Percentiles rank a stretch among this genome's conserved stretches.
These are phyloP conservation scores for Orycteropus afer DNA, from an alignment of 2,113 vertebrate species.

Conservation along the genomic window DNA sequence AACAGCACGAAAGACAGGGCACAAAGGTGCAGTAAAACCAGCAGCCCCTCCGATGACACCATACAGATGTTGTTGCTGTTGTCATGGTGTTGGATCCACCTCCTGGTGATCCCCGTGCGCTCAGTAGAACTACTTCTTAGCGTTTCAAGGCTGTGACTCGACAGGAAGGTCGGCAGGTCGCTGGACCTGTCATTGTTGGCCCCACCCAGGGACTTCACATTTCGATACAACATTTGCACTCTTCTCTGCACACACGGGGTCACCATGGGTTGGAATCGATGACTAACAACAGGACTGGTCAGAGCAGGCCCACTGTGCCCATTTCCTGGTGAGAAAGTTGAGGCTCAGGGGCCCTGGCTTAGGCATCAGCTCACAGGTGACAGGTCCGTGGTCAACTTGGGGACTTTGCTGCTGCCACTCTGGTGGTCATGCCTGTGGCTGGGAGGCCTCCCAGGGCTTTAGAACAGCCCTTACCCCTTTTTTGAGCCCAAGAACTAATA, in stretches of 20 bases:
- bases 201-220: too few relatives aligned
- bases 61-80: rapidly evolving
- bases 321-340: not conserved
- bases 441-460: not conserved
- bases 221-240: not conserved
- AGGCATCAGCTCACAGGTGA: not conserved
- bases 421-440: not conserved
- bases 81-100: too few relatives aligned
- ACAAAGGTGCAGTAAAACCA: not conserved
- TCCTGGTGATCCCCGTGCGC: too few relatives aligned
- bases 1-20: too few relatives aligned
- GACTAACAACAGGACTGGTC: too few relatives aligned
- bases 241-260: too few relatives aligned
- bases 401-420: not conserved
- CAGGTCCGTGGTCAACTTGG: not conserved
- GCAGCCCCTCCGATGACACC: too few relatives aligned
- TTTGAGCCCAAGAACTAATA: not conserved
- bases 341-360: not conserved
- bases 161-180: too few relatives aligned
- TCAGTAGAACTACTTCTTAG: too few relatives aligned
- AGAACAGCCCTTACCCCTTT: not conserved
- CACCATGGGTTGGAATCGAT: too few relatives aligned
- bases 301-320: not conserved
- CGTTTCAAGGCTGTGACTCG: too few relatives aligned
- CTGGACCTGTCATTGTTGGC: too few relatives aligned